Evolutionary conservation across 2,888 invertebrate genomes (phyloP), one percentile per base, ranked within the genome.

Genomic region (Amblyjoppa proteus): DNA sequence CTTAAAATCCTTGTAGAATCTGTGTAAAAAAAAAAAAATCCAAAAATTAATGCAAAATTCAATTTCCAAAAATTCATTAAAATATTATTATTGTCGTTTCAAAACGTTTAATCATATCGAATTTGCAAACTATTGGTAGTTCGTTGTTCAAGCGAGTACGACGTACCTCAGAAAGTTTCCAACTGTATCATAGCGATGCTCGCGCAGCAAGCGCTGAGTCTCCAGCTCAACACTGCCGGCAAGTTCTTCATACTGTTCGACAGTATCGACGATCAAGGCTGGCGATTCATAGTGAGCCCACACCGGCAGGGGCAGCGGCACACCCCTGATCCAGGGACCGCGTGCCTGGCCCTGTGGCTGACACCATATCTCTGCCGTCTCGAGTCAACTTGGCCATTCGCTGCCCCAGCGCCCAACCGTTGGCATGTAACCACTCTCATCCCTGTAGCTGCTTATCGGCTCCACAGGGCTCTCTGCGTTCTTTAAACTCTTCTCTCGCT

Each of bases 331-430:
- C 97, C 97, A 97, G 92, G 94, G 93, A 88, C 93, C 94, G 89
- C 93, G 93, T 90, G 94, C 94, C 92, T 93, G 93, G 88, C 94
- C 94, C 92, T 92, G 92, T 89, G 93, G 94, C 92, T 93, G 94
- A 92, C 95, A 95, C 94, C 94, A 94, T 92, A 93, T 94, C 92
- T 94, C 94, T 94, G 95, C 95, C 95, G 94, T 94, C 96, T 96
- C 97, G 98, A 98, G 98, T 98, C 98, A 98, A 98, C 98, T 98
- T 95, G 98, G 98, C 98, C 98, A 98, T 95, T 98, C 98, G 95
- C 97, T 96, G 95, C 98, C 98, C 98, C 98, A 98, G 91, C 98
- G 97, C 94, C 97, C 97, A 94, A 97, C 97, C 94, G 97, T 96
- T 95, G 97, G 97, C 95, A 96, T 95, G 93, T 96, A 96, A 89